phyloP scores from a whole-genome alignment of 2,888 invertebrate genomes.

The Cylindroiulus punctatus region DNA sequence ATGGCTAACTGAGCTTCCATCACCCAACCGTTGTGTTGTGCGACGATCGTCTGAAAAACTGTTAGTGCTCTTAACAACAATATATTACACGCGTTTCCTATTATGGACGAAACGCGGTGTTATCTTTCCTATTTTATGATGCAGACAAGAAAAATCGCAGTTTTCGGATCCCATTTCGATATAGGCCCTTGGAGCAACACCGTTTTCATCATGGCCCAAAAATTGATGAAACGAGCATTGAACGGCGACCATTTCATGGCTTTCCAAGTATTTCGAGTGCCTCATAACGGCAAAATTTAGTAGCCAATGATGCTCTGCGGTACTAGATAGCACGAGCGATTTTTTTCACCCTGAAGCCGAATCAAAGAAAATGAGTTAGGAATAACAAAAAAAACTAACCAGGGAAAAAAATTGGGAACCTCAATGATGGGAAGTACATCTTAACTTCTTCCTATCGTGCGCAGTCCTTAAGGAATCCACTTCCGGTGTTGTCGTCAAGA shows the following conservation, averaged over 20 bases:
- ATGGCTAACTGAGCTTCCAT: constrained; percentile 29
- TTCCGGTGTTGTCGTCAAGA: constrained; percentile 14
- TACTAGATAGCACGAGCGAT: constrained; percentile 3
- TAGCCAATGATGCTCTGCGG: constrained; percentile 38
- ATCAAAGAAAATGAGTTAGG: constrained; percentile 38
- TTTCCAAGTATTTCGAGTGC: constrained; percentile 34
- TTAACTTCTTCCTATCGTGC: background rate
- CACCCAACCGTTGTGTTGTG: constrained; percentile 7
- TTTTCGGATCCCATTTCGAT: constrained; percentile 42
- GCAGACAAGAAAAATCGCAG: constrained; percentile 42
- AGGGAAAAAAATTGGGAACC: background rate
- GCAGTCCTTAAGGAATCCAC: background rate
- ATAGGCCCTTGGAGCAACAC: constrained; percentile 26
- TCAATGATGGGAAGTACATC: background rate
- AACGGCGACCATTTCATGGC: constrained; percentile 42
- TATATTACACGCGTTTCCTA: constrained; percentile 38
- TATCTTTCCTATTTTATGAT: constrained; percentile 38
- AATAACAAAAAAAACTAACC: background rate
- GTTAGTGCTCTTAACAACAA: constrained; percentile 37
- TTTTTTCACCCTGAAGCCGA: background rate
- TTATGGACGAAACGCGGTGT: constrained; percentile 29
- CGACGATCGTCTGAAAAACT: constrained; percentile 31
- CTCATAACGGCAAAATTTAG: constrained; percentile 34
- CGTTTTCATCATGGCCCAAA: constrained; percentile 27
- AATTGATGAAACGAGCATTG: constrained; percentile 42